A percentile compares a stretch with the other conserved stretches of the same genome.
phyloP scores from a whole-genome alignment of 2,888 invertebrate species.

The Coelinius sp. region DNA sequence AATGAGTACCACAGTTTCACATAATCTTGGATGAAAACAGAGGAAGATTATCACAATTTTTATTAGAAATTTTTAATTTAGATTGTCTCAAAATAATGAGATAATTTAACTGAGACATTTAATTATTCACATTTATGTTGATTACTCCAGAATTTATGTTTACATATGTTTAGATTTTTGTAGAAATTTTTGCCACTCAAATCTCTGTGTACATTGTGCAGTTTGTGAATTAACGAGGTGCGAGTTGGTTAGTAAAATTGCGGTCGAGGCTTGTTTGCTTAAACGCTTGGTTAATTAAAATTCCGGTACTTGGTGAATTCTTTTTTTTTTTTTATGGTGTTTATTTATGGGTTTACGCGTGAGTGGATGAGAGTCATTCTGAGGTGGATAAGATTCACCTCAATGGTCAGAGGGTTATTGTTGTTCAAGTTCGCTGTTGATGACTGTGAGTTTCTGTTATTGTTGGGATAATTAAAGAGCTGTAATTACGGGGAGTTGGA shows the following conservation, averaged over 20 bases:
- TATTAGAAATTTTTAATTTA: neutral
- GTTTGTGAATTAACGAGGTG: neutral
- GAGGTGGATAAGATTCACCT: neutral
- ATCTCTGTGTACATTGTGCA: neutral
- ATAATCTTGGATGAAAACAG: too few species aligned
- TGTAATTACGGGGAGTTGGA: too few species aligned
- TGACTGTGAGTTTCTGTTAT: neutral
- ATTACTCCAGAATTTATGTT: neutral
- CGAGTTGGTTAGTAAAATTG: neutral
- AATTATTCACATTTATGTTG: neutral
- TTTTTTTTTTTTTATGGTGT: neutral
- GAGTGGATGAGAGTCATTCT: neutral
- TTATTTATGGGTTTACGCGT: neutral
- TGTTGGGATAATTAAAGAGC: neutral
- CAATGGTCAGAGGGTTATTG: neutral
- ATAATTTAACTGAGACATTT: neutral
- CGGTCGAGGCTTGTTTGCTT: neutral
- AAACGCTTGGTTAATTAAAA: slow-evolving; percentile 9
- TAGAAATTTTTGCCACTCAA: neutral
- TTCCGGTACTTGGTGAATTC: neutral
- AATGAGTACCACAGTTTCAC: neutral
- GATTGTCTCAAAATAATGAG: neutral
- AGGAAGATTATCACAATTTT: too few species aligned
- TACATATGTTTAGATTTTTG: neutral
- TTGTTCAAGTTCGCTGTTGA: neutral